A percentile compares a stretch with the other conserved stretches of the same genome.
phyloP scores from a whole-genome alignment of 2,113 vertebrate species.

The Isurus oxyrinchus region DNA sequence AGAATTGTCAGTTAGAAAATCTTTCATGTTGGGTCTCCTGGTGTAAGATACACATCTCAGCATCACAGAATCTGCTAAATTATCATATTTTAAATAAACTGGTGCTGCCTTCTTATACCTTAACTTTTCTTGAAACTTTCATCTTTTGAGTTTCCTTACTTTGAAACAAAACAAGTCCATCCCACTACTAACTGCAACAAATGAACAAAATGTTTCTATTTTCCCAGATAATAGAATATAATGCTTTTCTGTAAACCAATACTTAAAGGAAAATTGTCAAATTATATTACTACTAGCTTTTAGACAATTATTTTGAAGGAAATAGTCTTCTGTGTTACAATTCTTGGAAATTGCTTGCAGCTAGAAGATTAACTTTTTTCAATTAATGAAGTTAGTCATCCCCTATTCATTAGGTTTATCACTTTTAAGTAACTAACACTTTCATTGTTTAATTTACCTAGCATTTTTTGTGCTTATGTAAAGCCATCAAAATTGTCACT shows the following conservation, averaged over 20 bases:
- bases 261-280: background rate
- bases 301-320: background rate
- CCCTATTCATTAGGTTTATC: background rate
- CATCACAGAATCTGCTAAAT: too few relatives aligned
- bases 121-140: background rate
- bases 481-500: background rate
- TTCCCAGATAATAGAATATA: slow-evolving; percentile 43
- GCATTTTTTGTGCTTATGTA: background rate
- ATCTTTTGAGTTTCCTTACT: background rate
- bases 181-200: background rate
- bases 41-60: background rate
- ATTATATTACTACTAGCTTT: background rate
- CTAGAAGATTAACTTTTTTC: background rate
- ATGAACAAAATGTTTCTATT: slow-evolving; percentile 45
- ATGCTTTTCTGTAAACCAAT: background rate
- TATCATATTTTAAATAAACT: background rate
- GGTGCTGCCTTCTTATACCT: background rate
- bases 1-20: slow-evolving; percentile 51
- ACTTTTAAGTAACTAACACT: too few relatives aligned
- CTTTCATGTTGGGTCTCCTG: background rate
- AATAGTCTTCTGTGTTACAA: background rate
- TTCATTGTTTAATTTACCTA: background rate
- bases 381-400: background rate
- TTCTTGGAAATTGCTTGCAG: background rate
- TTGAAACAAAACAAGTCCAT: background rate